Percentiles rank a stretch among this genome's conserved stretches.
Conservation (phyloP, 2,888 invertebrate genomes). For the Cylindroiulus punctatus region DNA sequence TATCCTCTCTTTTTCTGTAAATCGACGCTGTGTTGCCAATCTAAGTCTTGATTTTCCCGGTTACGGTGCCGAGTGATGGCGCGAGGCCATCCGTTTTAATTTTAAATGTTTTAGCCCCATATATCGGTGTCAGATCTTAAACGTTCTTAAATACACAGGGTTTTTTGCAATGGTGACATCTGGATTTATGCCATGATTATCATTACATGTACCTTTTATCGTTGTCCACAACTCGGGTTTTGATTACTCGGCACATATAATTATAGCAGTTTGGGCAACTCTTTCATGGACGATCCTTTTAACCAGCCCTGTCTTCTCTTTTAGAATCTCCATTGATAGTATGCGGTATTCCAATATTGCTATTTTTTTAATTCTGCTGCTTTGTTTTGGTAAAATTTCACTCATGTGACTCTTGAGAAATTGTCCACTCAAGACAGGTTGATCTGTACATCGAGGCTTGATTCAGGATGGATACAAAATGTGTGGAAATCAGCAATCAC, state of each 20-base stretch:
- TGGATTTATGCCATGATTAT: not conserved
- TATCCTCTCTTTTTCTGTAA: not conserved
- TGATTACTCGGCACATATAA: not conserved
- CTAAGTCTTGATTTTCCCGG: not conserved
- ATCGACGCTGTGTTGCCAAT: not conserved
- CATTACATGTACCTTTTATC: not conserved
- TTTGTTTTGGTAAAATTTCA: too few species aligned
- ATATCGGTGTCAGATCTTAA: not conserved
- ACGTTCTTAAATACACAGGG: not conserved
- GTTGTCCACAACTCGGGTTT: not conserved
- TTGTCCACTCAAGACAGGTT: too few species aligned
- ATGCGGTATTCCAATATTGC: too few species aligned
- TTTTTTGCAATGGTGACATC: not conserved
- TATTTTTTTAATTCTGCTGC: too few species aligned
- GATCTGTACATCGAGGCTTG: too few species aligned
- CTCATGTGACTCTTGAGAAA: too few species aligned
- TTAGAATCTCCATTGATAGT: not conserved
- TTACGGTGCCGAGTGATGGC: not conserved
- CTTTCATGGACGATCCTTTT: not conserved
- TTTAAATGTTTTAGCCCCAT: conserved; percentile 7
- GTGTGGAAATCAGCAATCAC: too few species aligned
- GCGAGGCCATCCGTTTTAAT: not conserved
- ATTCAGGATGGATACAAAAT: too few species aligned
- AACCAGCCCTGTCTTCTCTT: not conserved
- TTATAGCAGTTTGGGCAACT: not conserved